A percentile compares a stretch with the other conserved stretches of the same genome.
These are phyloP conservation scores for Meta bourneti DNA, from an alignment of 2,888 invertebrate species.

Conservation along the genomic window DNA sequence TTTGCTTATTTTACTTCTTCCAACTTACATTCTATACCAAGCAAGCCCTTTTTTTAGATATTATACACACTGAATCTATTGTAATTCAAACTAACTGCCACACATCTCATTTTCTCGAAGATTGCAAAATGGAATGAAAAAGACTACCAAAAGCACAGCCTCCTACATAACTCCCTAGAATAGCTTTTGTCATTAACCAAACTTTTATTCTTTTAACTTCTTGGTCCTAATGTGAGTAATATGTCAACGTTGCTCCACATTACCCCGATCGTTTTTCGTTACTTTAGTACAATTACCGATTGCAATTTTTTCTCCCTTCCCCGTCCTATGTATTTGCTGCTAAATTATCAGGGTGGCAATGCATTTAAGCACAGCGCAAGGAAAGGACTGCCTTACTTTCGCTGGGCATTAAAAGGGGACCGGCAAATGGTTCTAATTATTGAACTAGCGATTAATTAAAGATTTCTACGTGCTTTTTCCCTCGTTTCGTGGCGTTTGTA, in stretches of 20 bases:
- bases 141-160: no score
- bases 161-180: not conserved
- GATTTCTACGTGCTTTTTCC: not conserved
- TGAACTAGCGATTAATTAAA: constrained; percentile 5
- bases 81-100: no score
- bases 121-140: no score
- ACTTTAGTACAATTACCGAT: not conserved
- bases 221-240: constrained; percentile 18
- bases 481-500: not conserved
- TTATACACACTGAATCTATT: no score
- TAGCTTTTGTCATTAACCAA: constrained; percentile 4
- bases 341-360: constrained; percentile 21
- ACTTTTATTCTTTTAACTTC: not conserved
- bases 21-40: no score
- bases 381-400: not conserved
- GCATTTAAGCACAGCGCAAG: constrained; percentile 7
- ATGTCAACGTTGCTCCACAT: constrained; percentile 10
- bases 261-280: not conserved
- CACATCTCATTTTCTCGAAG: no score
- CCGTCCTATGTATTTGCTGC: constrained; percentile 28
- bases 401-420: not conserved
- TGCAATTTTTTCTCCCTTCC: not conserved
- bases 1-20: no score
- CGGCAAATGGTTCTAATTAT: constrained; percentile 13
- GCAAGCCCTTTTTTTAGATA: no score